Evolutionary conservation across 2,888 invertebrate genomes (phyloP).

Genomic region (Tanypteryx hageni): DNA sequence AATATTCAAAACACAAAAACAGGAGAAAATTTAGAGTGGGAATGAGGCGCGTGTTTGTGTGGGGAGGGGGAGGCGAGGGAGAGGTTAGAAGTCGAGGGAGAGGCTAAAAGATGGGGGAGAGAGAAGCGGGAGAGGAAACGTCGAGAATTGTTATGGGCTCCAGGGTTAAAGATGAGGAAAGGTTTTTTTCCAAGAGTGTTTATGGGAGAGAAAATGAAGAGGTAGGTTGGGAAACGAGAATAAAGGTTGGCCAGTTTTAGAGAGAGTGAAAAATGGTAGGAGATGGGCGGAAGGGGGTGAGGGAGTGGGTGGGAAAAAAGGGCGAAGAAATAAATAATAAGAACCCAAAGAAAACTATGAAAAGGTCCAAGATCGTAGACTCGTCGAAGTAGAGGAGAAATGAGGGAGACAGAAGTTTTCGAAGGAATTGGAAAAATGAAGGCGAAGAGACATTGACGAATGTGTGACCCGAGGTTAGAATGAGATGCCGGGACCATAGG

Average conservation of each 20-base stretch:
- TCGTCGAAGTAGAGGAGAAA: not conserved
- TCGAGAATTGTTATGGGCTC: not conserved
- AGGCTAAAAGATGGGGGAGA: not conserved
- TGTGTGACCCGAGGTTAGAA: not conserved
- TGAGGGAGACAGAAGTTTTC: not conserved
- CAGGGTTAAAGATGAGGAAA: not conserved
- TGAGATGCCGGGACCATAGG: not conserved
- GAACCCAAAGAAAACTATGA: not conserved
- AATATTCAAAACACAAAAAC: no score
- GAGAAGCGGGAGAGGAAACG: not conserved
- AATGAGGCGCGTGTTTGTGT: not conserved
- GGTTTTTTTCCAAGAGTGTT: not conserved
- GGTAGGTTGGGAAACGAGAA: not conserved
- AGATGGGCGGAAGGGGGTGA: not conserved
- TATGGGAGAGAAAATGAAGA: not conserved
- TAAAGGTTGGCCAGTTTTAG: not conserved
- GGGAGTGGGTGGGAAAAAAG: not conserved
- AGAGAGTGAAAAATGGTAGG: not conserved
- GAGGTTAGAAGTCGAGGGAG: not conserved
- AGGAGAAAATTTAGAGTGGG: not conserved
- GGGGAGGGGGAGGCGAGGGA: not conserved
- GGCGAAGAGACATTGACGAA: constrained; percentile 23
- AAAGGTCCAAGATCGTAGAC: not conserved
- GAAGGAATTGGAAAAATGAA: not conserved
- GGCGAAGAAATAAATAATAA: not conserved